phyloP scores from a whole-genome alignment of 2,888 invertebrate species.

The Eulithis testata region DNA sequence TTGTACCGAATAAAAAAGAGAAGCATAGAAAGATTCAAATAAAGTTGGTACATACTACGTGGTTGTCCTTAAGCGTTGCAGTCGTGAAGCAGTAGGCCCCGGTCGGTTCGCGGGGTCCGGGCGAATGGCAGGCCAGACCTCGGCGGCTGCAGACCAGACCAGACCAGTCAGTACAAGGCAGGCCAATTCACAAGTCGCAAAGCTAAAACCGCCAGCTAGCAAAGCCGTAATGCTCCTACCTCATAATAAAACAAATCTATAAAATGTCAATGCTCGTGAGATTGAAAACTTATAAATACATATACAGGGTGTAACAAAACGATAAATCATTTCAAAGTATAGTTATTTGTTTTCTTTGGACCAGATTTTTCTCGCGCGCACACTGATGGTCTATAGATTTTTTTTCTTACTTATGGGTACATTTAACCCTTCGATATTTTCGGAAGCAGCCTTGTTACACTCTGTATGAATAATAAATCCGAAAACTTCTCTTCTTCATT shows the following conservation, averaged over 20 bases:
- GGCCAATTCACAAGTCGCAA: conserved; percentile 34
- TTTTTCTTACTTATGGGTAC: too few relatives aligned
- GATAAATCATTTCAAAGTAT: too few relatives aligned
- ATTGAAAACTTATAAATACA: too few relatives aligned
- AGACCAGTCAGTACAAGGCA: conserved; percentile 32
- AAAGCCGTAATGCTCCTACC: not conserved
- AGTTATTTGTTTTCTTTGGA: too few relatives aligned
- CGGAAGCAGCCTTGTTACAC: too few relatives aligned
- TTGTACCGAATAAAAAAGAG: not conserved
- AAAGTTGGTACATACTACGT: conserved; percentile 71
- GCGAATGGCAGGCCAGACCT: conserved; percentile 75
- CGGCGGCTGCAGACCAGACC: conserved; percentile 55
- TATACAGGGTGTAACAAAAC: too few relatives aligned
- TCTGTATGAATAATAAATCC: too few relatives aligned
- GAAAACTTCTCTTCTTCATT: too few relatives aligned
- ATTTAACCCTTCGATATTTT: too few relatives aligned
- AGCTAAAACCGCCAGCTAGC: conserved; percentile 12
- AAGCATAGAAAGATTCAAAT: not conserved
- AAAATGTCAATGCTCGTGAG: too few relatives aligned
- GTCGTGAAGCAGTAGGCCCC: conserved; percentile 52
- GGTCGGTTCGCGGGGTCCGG: conserved; percentile 63
- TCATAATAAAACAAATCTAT: not conserved
- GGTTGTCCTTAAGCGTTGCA: conserved; percentile 57
- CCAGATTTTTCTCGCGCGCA: too few relatives aligned
- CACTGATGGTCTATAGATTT: too few relatives aligned